Evolutionary conservation across 2,888 invertebrate species (phyloP).

Genomic region (Pachydiplax longipennis): DNA sequence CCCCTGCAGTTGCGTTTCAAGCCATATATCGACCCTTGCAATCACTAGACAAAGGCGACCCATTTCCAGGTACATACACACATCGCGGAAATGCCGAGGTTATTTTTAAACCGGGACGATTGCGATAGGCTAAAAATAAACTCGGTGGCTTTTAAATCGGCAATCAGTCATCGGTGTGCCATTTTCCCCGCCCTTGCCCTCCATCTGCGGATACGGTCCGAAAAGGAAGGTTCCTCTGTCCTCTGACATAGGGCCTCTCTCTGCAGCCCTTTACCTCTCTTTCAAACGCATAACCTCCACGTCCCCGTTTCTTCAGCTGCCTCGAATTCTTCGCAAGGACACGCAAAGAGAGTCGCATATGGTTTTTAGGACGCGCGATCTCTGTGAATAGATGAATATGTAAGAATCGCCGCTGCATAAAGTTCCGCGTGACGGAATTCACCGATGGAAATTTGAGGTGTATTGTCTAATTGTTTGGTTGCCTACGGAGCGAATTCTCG

Average conservation of each 20-base stretch:
- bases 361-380: not conserved
- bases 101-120: not conserved
- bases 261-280: not conserved
- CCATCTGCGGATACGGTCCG: not conserved
- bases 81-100: no score
- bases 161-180: not conserved
- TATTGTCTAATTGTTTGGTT: no score
- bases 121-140: not conserved
- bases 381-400: not conserved
- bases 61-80: no score
- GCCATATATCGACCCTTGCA: no score
- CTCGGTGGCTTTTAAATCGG: not conserved
- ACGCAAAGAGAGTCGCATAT: not conserved
- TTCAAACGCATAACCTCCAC: not conserved
- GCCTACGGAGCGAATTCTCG: no score
- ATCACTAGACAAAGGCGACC: no score
- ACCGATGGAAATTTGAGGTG: no score
- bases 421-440: not conserved
- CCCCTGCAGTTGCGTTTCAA: no score
- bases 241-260: not conserved
- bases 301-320: not conserved
- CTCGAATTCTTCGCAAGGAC: constrained; percentile 8
- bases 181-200: not conserved
- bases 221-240: not conserved
- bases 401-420: not conserved